Evolutionary conservation across 2,888 invertebrate species (phyloP).

Genomic region (Lepidochrysops patricia): DNA sequence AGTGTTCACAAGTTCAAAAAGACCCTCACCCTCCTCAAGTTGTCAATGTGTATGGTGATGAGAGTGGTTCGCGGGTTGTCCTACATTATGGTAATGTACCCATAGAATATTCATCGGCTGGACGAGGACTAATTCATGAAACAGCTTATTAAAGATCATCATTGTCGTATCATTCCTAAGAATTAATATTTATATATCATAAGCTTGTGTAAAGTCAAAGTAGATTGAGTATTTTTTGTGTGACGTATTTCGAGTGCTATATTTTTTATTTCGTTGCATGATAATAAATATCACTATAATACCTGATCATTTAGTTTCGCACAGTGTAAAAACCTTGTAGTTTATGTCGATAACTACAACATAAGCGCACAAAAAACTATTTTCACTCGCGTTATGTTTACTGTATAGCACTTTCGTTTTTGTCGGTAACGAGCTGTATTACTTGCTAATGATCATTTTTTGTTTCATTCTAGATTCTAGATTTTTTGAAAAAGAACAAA

Average conservation of each 20-base stretch:
- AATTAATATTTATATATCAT: too few species aligned
- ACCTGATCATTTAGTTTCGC: not conserved
- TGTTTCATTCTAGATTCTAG: not conserved
- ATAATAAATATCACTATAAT: not conserved
- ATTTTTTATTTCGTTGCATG: too few species aligned
- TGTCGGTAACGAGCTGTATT: not conserved
- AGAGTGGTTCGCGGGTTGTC: slow-evolving; percentile 56
- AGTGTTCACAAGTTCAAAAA: not conserved
- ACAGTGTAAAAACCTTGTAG: not conserved
- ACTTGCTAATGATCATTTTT: not conserved
- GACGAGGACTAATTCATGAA: slow-evolving; percentile 34
- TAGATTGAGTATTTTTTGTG: too few species aligned
- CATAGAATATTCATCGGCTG: slow-evolving; percentile 51
- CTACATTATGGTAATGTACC: slow-evolving; percentile 52
- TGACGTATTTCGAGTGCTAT: too few species aligned
- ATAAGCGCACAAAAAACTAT: not conserved
- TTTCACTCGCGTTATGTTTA: slow-evolving; percentile 13
- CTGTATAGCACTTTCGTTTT: slow-evolving; percentile 11
- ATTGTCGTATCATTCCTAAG: too few species aligned
- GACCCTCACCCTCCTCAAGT: not conserved
- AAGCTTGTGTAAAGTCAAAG: too few species aligned
- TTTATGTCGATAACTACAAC: not conserved
- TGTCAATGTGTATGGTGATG: slow-evolving; percentile 37
- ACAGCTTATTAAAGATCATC: not conserved
- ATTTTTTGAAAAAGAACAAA: not conserved